Evolutionary conservation across 1,140 invertebrate species (phyloP), one percentile per base, ranked within the genome.

Genomic region (Scaptomyza pallida): DNA sequence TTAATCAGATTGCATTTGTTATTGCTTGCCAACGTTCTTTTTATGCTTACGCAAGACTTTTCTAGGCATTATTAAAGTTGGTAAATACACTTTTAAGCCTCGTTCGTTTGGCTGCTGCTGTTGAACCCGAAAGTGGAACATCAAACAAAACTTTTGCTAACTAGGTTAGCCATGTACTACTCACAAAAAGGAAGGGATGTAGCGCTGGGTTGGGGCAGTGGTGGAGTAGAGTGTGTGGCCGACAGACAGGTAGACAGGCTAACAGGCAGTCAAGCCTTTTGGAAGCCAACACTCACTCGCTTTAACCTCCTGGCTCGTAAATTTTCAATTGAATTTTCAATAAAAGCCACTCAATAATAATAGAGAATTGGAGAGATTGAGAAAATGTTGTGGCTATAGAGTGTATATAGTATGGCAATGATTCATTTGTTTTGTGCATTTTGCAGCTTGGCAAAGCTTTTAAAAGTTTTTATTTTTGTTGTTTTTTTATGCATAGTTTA

Each of bases 101-200:
- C 26, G 72, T 50, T 52, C 61, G 61, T 63, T n/a, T 54, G 59
- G 3, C 33, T 51, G 23, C 6, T 51, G 23, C 4, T 19, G 50
- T 12, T 19, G 44, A 68, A 74, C 41, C 41, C 3, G 45, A 62
- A 79, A 74, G 59, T 74, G 52, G 79, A 56, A 78, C 78, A 81
- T 78, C 78, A 81, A 78, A 81, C 79, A 78, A 83, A 76, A 71
- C 52, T 77, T n/a, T n/a, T 17, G 26, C 74, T 81, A 81, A 81
- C 78, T 81, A 33, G 78, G 78, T 81, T 81, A 81, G 61, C 78
- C 70, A 64, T 51, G 67, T 56, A 19, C 33, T 21, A 62, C 41
- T 43, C 48, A 62, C 43, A 54, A 23, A 37, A 37, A n/a, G 33
- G 21, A 19, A 16, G n/a, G 43, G 17, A 10, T n/a, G n/a, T n/a